Conservation (phyloP, 2,888 invertebrate genomes). For the Tupiocoris notatus region DNA sequence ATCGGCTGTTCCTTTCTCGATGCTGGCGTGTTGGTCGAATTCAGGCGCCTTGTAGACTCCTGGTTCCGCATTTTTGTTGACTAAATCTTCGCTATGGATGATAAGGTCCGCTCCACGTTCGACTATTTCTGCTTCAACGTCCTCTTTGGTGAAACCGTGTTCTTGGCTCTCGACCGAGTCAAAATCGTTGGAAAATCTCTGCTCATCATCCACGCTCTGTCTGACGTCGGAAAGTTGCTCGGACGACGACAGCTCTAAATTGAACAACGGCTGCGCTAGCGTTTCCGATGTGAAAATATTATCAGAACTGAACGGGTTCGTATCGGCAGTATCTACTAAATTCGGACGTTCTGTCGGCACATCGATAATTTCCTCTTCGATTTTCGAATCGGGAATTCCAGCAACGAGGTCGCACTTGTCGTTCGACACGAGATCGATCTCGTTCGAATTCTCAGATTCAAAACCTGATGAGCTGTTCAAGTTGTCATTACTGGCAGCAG, state of each 20-base stretch:
- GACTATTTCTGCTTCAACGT: neutral
- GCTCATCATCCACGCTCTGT: neutral
- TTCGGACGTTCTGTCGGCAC: neutral
- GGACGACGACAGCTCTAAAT: neutral
- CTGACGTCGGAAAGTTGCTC: neutral
- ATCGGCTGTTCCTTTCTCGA: neutral
- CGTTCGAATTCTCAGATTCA: constrained; percentile 43
- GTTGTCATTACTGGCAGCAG: neutral
- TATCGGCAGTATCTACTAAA: neutral
- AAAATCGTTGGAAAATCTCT: neutral
- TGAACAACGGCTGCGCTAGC: neutral
- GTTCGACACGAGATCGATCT: constrained; percentile 10
- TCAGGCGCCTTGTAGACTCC: neutral
- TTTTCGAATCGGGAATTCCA: constrained; percentile 27
- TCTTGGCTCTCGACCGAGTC: neutral
- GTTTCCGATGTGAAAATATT: neutral
- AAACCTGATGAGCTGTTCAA: constrained; percentile 41
- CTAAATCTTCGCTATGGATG: neutral
- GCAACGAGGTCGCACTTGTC: constrained; percentile 32
- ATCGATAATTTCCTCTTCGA: neutral
- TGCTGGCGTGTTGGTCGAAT: neutral
- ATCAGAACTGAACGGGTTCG: constrained; percentile 16
- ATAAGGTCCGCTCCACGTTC: neutral
- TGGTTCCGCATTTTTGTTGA: neutral
- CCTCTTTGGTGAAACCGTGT: neutral